Percentiles rank a stretch among this genome's conserved stretches.
Conservation (phyloP, 1,140 invertebrate genomes). For the Aphidius ervi region DNA sequence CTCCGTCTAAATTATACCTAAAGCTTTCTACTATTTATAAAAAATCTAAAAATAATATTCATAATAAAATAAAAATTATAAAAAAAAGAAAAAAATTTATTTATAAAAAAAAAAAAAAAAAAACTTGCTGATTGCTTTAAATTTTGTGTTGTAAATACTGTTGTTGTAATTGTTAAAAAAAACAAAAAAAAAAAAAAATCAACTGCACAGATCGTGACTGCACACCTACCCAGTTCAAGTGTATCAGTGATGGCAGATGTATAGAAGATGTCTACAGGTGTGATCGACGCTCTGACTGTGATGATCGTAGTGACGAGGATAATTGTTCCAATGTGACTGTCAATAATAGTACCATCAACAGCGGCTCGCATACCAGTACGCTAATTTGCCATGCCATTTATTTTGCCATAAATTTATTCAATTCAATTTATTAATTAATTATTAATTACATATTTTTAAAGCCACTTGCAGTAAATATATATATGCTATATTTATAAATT, state of each 20-base stretch:
- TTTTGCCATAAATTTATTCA: conserved; percentile 16
- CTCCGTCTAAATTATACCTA: no score
- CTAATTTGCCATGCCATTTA: conserved; percentile 34
- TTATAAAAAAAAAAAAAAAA: no score
- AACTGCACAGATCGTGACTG: conserved; percentile 45
- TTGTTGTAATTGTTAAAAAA: no score
- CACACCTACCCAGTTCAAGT: conserved; percentile 54
- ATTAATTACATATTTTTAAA: no score
- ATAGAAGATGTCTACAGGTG: conserved; percentile 59
- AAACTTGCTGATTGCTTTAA: no score
- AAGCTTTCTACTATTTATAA: no score
- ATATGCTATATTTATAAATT: background rate
- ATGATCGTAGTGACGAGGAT: conserved; percentile 68
- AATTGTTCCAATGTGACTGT: conserved; percentile 33
- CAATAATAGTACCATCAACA: conserved; percentile 40
- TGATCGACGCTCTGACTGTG: conserved; percentile 67
- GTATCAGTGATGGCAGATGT: conserved; percentile 53
- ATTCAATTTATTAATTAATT: background rate
- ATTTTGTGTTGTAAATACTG: no score
- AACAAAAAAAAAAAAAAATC: no score
- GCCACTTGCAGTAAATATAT: background rate
- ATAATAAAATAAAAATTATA: no score
- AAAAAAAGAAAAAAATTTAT: no score
- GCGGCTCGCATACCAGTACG: conserved; percentile 45
- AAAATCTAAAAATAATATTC: no score